These are phyloP conservation scores for Ploceus nigricollis DNA, from an alignment of 2,113 vertebrate genomes.

Conservation along the genomic window DNA sequence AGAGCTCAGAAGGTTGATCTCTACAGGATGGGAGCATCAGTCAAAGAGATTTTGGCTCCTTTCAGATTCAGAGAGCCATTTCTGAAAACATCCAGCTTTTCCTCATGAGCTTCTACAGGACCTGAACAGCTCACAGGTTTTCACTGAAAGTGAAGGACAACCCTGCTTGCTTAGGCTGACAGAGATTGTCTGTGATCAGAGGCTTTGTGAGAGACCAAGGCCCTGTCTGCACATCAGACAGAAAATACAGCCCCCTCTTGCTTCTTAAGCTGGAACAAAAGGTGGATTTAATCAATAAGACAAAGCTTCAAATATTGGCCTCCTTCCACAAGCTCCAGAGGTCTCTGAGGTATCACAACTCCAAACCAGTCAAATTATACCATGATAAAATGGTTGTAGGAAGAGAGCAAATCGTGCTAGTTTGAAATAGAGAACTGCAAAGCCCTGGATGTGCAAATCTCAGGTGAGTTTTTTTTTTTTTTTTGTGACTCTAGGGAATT, in stretches of 20 bases:
- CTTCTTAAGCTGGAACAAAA: not conserved
- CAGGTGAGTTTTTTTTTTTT: not conserved
- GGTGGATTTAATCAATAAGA: not conserved
- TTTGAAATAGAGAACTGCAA: not conserved
- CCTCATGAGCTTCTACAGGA: not conserved
- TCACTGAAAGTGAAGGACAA: not conserved
- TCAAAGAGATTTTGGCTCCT: rapidly evolving
- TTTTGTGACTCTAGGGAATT: not conserved
- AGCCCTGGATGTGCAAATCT: not conserved
- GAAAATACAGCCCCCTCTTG: not conserved
- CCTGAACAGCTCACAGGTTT: not conserved
- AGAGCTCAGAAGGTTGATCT: not conserved
- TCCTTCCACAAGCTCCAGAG: not conserved
- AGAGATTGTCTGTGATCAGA: not conserved
- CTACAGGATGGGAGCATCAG: not conserved
- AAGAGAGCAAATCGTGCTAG: not conserved
- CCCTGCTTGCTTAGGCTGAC: not conserved
- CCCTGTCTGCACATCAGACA: not conserved
- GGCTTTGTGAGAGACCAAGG: not conserved
- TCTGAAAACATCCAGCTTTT: not conserved
- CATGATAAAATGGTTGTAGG: not conserved
- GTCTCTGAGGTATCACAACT: not conserved
- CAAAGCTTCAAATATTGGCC: not conserved
- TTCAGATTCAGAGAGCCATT: not conserved
- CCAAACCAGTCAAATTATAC: not conserved